These are phyloP conservation scores for Parasteatoda tepidariorum DNA, from an alignment of 1,140 invertebrate species.

Conservation along the genomic window DNA sequence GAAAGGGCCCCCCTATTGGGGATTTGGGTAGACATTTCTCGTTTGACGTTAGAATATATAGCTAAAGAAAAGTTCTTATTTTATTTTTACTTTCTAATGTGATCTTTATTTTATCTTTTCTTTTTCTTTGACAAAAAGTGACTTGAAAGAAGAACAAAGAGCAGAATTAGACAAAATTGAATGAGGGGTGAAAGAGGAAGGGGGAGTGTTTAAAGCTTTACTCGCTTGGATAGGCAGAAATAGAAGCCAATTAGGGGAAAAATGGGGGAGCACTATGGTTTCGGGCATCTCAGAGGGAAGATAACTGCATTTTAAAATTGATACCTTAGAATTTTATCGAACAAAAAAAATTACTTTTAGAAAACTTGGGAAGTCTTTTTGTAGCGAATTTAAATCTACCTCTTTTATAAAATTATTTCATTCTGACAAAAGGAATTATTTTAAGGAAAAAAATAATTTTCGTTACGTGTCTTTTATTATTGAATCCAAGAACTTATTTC, in stretches of 20 bases:
- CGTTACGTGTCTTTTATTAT: too few species aligned
- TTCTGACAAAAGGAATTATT: too few species aligned
- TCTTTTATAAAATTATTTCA: too few species aligned
- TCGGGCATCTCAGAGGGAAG: background rate
- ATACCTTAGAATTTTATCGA: slow-evolving; percentile 47
- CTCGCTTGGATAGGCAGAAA: slow-evolving; percentile 47
- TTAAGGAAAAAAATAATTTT: too few species aligned
- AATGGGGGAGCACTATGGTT: slow-evolving; percentile 22
- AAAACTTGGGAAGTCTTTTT: background rate
- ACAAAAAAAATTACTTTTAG: background rate
- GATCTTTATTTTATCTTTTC: slow-evolving; percentile 25
- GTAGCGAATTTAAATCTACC: background rate
- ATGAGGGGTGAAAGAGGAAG: slow-evolving; percentile 45
- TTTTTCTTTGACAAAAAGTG: slow-evolving; percentile 9
- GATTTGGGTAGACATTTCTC: slow-evolving; percentile 52
- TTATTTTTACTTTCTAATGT: slow-evolving; percentile 59
- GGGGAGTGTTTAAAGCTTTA: slow-evolving; percentile 58
- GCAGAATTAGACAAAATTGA: slow-evolving; percentile 52
- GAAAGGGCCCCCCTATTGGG: slow-evolving; percentile 27
- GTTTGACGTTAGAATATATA: slow-evolving; percentile 29
- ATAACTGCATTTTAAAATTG: slow-evolving; percentile 41
- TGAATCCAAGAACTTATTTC: too few species aligned
- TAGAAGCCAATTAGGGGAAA: slow-evolving; percentile 55
- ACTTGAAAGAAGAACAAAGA: slow-evolving; percentile 11
- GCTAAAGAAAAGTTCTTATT: slow-evolving; percentile 41